Base-by-base conservation (phyloP, 2,797 vertebrate species). In the Okamejei kenojei region DNA sequence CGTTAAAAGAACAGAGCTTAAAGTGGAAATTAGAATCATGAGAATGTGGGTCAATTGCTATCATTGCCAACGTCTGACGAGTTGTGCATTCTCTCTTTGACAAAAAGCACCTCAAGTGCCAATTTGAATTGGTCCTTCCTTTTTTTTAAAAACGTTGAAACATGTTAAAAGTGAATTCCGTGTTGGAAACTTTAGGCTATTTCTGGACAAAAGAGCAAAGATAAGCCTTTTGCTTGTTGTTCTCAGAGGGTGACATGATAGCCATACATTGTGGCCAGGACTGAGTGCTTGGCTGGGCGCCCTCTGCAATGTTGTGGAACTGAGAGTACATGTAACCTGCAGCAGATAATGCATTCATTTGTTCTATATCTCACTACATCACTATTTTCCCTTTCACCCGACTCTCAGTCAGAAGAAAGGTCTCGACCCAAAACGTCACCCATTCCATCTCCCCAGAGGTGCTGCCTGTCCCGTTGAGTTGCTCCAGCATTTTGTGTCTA, bases 11-110 rank as follows among this genome's bases (percentile, higher is more conserved):
- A 88, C 63, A 21, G 84, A 68, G 84, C 84, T 88, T 35, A 88
- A 68, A 35, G 84, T 88, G 84, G 61, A 88, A 88, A 88, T 88
- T 88, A 88, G 84, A 88, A 88, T 61, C 61, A 88, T 35, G 84
- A 32, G 84, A 88, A 35, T 88, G 29, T 88, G 84, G 61, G 84
- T 35, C 63, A 88, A 88, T 88, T 88, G 58, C 61, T 88, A 29
- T 65, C 29, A 88, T 88, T 88, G 58, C 61, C 61, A 88, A 88
- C 17, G 63, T 19, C 84, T 88, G 63, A 88, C 63, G n/a, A 88
- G 35, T 32, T 35, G n/a, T 88, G 7, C 84, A 26, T 35, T 88
- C 84, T 9, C n/a, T 35, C 84, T 68, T 88, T 68, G 17, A 88
- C n/a, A 35, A 88, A 63, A 29, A 86, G 58, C 58, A 63, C 58